Evolutionary conservation across 2,888 invertebrate genomes (phyloP).

Genomic region (Timema podura): DNA sequence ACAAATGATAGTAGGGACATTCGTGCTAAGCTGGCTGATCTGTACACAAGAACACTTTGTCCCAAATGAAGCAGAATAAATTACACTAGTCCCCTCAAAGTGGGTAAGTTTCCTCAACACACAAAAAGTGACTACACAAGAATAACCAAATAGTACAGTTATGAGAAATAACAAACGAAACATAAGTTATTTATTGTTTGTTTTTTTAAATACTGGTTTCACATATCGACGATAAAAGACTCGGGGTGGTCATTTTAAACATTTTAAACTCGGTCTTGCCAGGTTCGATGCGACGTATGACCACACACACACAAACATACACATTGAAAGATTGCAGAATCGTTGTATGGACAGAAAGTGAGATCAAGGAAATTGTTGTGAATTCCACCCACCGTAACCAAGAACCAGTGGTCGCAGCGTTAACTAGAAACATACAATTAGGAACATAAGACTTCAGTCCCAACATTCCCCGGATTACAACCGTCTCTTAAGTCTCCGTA

Average conservation of each 20-base stretch:
- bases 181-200: constrained; percentile 9
- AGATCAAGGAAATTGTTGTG: constrained; percentile 46
- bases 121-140: constrained; percentile 1
- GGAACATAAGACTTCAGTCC: constrained; percentile 38
- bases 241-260: neutral
- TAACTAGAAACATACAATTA: constrained; percentile 31
- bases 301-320: constrained; percentile 1
- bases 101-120: constrained; percentile 20
- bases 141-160: constrained; percentile 13
- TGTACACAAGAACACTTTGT: constrained; percentile 3
- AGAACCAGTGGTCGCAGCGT: constrained; percentile 26
- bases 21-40: neutral
- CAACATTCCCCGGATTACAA: constrained; percentile 13
- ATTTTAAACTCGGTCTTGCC: no score
- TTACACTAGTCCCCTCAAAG: constrained; percentile 20
- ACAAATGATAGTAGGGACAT: constrained; percentile 23
- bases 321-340: constrained; percentile 35
- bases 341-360: constrained; percentile 44
- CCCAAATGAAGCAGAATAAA: constrained; percentile 30
- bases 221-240: constrained; percentile 30
- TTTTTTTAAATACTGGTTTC: constrained; percentile 17
- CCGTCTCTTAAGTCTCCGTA: no score
- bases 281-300: neutral
- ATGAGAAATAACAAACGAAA: constrained; percentile 1
- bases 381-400: constrained; percentile 34